phyloP scores from a whole-genome alignment of 2,888 invertebrate genomes.

The Sicus ferrugineus region DNA sequence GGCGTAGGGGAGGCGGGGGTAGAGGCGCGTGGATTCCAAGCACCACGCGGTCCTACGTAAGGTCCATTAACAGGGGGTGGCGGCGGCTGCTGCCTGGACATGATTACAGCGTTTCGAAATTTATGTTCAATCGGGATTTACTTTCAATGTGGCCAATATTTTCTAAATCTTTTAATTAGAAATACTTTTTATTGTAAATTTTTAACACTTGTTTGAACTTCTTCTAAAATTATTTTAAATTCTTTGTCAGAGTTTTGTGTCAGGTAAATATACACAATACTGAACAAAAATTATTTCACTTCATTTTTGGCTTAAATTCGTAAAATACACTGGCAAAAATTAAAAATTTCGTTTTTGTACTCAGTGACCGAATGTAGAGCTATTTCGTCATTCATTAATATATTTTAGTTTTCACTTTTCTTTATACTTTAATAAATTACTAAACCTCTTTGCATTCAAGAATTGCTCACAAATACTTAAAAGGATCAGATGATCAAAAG shows the following conservation, averaged over 20 bases:
- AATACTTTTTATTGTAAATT: background rate
- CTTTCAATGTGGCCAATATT: background rate
- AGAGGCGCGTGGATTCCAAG: conserved; percentile 59
- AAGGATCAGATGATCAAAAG: no score
- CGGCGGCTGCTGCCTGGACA: conserved; percentile 63
- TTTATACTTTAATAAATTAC: no score
- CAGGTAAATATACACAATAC: no score
- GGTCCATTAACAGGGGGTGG: conserved; percentile 51
- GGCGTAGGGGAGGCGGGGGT: conserved; percentile 65
- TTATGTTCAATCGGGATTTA: background rate
- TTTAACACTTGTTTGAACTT: background rate
- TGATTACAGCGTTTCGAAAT: conserved; percentile 37
- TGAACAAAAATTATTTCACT: no score
- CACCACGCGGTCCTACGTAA: conserved; percentile 60
- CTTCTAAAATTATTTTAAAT: background rate
- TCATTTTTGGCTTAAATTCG: no score
- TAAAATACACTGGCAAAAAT: no score
- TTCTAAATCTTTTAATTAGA: no score
- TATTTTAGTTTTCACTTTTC: no score
- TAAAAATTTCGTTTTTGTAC: no score
- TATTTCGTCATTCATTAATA: no score
- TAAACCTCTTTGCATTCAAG: background rate
- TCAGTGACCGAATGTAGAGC: no score
- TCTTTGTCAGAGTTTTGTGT: no score
- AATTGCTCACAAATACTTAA: background rate